These are phyloP conservation scores for Megaustenia siamemsis DNA, from an alignment of 2,888 invertebrate species.

Conservation along the genomic window DNA sequence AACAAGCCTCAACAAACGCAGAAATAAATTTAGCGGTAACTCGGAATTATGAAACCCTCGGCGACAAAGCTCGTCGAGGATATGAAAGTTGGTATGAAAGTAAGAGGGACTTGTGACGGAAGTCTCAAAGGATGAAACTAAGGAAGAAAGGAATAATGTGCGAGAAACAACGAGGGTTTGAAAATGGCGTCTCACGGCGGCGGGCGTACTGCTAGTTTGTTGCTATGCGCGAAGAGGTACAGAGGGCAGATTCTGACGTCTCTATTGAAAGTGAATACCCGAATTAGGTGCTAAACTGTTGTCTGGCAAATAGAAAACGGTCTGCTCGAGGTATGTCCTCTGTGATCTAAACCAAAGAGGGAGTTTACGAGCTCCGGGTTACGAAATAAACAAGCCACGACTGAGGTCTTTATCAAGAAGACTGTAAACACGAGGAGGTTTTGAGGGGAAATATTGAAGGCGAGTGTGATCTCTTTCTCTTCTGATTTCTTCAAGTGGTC, in stretches of 20 bases:
- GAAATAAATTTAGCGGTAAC: background rate
- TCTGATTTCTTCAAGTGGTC: too few relatives aligned
- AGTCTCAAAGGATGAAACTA: background rate
- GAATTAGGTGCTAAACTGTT: background rate
- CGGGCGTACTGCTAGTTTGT: background rate
- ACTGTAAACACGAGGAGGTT: too few relatives aligned
- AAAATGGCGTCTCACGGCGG: constrained; percentile 21
- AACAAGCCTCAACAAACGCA: background rate
- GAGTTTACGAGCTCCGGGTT: too few relatives aligned
- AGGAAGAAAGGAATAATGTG: background rate
- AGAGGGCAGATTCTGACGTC: too few relatives aligned
- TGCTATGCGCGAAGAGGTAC: too few relatives aligned
- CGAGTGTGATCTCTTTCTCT: too few relatives aligned
- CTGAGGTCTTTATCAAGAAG: too few relatives aligned
- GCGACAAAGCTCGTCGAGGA: background rate
- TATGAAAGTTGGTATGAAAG: constrained; percentile 1
- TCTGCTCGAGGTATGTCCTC: too few relatives aligned
- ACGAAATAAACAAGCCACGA: too few relatives aligned
- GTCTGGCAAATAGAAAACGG: background rate
- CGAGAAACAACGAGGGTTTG: background rate
- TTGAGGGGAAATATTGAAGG: too few relatives aligned
- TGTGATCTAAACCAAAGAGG: too few relatives aligned
- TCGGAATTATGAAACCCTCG: background rate
- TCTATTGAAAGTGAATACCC: constrained; percentile 6
- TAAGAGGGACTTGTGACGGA: background rate